Conservation (phyloP, 64 coral and sea anemone species). For the Montipora capricornis region DNA sequence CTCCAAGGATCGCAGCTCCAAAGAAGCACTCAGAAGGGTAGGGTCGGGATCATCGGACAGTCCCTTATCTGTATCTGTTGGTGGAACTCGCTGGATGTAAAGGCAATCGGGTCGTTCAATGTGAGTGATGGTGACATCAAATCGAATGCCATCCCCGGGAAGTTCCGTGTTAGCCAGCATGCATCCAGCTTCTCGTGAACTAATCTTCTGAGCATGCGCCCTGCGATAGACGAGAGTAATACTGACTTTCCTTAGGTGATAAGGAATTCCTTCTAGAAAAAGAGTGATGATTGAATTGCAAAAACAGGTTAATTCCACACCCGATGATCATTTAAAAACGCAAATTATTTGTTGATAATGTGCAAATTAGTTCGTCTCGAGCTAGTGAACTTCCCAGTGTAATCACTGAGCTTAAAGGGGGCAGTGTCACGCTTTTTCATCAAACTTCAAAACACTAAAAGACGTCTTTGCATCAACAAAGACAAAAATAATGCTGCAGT, state of each 20-base stretch:
- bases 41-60: constrained; percentile 74
- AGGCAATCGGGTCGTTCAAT: constrained; percentile 84
- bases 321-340: too few relatives aligned
- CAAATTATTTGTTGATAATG: too few relatives aligned
- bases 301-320: too few relatives aligned
- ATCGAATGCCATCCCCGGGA: constrained; percentile 66
- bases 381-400: too few relatives aligned
- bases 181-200: constrained; percentile 73
- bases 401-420: too few relatives aligned
- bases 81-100: constrained; percentile 81
- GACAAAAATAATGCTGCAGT: too few relatives aligned
- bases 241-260: background rate
- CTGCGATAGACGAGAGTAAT: background rate
- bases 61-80: constrained; percentile 47
- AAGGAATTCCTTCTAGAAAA: too few relatives aligned
- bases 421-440: too few relatives aligned
- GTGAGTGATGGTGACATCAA: constrained; percentile 91
- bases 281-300: too few relatives aligned
- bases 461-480: too few relatives aligned
- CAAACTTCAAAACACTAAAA: too few relatives aligned
- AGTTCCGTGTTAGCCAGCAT: constrained; percentile 75
- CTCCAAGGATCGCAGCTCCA: constrained; percentile 72
- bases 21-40: constrained; percentile 52
- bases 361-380: too few relatives aligned
- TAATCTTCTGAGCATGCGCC: constrained; percentile 77